Percentiles rank a stretch among this genome's conserved stretches.
phyloP scores from a whole-genome alignment of 2,888 invertebrate species.

The Halocaridina rubra region DNA sequence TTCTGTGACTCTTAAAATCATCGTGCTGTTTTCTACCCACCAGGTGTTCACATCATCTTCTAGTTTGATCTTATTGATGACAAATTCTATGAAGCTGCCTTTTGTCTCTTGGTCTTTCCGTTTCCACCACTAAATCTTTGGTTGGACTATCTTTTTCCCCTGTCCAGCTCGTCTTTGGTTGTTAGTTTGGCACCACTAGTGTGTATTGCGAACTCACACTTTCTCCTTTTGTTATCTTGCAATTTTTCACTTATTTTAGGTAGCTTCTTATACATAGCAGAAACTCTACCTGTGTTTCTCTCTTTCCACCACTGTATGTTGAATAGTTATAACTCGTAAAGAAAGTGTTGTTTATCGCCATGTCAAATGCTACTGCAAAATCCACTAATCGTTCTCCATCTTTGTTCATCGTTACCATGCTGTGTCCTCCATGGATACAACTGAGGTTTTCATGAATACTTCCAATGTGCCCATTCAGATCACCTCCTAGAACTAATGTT shows the following conservation, averaged over 20 bases:
- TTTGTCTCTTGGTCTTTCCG: neutral
- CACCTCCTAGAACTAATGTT: neutral
- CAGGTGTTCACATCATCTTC: neutral
- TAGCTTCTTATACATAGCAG: neutral
- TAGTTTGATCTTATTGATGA: neutral
- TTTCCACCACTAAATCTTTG: neutral
- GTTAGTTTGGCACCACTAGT: neutral
- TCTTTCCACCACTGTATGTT: neutral
- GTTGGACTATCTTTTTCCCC: neutral
- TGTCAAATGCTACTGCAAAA: neutral
- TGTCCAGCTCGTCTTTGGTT: neutral
- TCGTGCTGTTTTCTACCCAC: neutral
- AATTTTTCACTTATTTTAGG: neutral
- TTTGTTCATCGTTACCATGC: neutral
- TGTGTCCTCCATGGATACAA: neutral
- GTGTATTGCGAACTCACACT: neutral
- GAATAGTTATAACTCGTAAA: neutral
- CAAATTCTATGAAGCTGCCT: neutral
- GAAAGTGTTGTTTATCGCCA: neutral
- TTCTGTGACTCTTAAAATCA: neutral
- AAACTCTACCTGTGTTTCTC: neutral
- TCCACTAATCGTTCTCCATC: neutral
- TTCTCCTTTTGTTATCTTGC: neutral
- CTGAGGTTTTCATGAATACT: neutral
- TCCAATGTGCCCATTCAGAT: neutral